Percentiles rank a stretch among this genome's conserved stretches.
Conservation (phyloP, 2,113 vertebrate species). For the Phrynosoma platyrhinos region DNA sequence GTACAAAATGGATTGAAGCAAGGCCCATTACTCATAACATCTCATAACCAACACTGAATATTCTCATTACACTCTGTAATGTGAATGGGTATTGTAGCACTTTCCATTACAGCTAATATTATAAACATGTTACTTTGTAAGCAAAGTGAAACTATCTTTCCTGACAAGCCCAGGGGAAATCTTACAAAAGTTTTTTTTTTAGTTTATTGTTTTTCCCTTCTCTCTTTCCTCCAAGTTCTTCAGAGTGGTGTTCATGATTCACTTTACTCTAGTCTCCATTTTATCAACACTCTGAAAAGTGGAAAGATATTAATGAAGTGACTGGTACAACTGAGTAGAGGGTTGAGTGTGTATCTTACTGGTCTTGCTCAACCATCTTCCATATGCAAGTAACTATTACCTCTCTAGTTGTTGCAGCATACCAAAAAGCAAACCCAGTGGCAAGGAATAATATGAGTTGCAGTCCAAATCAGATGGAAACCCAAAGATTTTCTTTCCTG, state of each 20-base stretch:
- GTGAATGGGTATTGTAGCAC: slow-evolving; percentile 11
- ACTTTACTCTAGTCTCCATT: not conserved
- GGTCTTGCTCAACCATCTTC: not conserved
- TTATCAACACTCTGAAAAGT: not conserved
- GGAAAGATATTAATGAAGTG: not conserved
- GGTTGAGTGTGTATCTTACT: not conserved
- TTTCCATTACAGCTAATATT: slow-evolving; percentile 18
- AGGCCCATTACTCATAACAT: slow-evolving; percentile 30
- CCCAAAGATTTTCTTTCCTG: not conserved
- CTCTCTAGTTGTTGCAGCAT: too few species aligned
- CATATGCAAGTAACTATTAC: too few species aligned
- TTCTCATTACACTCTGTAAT: slow-evolving; percentile 23
- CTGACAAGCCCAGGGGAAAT: not conserved
- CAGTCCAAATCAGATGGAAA: too few species aligned
- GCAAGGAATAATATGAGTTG: too few species aligned
- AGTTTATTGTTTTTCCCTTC: not conserved
- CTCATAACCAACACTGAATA: slow-evolving; percentile 22
- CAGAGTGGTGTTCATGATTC: not conserved
- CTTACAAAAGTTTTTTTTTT: not conserved
- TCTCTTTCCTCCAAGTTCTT: not conserved
- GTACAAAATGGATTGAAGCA: slow-evolving; percentile 37
- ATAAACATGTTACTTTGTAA: slow-evolving; percentile 22
- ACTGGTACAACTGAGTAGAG: not conserved
- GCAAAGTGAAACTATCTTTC: slow-evolving; percentile 2
- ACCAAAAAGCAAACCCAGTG: too few species aligned